Conservation (phyloP, 2,888 invertebrate genomes). For the Colostygia pectinataria region DNA sequence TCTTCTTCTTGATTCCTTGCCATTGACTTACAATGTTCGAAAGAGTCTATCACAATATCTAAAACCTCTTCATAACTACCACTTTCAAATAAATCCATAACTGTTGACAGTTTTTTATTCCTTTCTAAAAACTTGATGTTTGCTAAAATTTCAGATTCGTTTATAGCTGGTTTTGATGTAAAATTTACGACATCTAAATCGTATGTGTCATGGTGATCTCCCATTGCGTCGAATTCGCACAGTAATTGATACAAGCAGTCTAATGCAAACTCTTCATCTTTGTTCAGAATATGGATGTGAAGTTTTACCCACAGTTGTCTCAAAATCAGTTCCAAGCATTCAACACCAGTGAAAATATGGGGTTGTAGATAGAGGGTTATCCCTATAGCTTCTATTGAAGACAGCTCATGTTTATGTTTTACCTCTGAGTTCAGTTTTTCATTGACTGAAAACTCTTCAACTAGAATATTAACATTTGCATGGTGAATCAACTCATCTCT, state of each 20-base stretch:
- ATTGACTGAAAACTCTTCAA: slow-evolving; percentile 70
- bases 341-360: slow-evolving; percentile 57
- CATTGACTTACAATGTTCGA: slow-evolving; percentile 79
- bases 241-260: slow-evolving; percentile 70
- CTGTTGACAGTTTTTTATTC: slow-evolving; percentile 83
- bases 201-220: slow-evolving; percentile 60
- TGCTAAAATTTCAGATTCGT: slow-evolving; percentile 58
- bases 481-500: slow-evolving; percentile 61
- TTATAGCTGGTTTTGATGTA: slow-evolving; percentile 64
- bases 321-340: slow-evolving; percentile 63
- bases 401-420: slow-evolving; percentile 57
- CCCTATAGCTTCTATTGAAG: slow-evolving; percentile 65
- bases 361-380: slow-evolving; percentile 63
- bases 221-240: slow-evolving; percentile 74
- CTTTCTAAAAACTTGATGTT: slow-evolving; percentile 72
- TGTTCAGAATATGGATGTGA: slow-evolving; percentile 68
- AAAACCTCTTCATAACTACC: slow-evolving; percentile 86
- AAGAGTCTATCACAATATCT: slow-evolving; percentile 86
- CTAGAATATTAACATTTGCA: slow-evolving; percentile 62
- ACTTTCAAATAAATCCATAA: slow-evolving; percentile 85
- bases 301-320: slow-evolving; percentile 72
- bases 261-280: slow-evolving; percentile 66
- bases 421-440: slow-evolving; percentile 57
- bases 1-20: slow-evolving; percentile 70
- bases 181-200: slow-evolving; percentile 64